These are phyloP conservation scores for Portunus trituberculatus DNA, from an alignment of 1,140 invertebrate genomes.

Conservation along the genomic window DNA sequence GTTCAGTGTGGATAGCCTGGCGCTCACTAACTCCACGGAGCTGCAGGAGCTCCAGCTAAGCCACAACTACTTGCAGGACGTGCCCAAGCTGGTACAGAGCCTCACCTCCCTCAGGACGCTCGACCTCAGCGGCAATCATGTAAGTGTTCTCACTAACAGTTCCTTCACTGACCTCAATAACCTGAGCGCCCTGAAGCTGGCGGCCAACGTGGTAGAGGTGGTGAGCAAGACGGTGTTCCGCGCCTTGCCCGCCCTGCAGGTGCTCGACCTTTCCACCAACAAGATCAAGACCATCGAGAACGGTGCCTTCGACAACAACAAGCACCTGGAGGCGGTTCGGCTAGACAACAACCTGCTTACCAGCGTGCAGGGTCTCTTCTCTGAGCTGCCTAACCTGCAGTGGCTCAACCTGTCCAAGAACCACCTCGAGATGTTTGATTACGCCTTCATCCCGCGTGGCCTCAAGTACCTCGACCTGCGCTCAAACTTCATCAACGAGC, in stretches of 20 bases:
- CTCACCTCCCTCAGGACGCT: constrained; percentile 91
- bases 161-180: constrained; percentile 90
- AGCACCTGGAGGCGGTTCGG: constrained; percentile 91
- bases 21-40: constrained; percentile 89
- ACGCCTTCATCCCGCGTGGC: constrained; percentile 92
- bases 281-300: constrained; percentile 92
- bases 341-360: constrained; percentile 93
- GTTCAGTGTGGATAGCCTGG: constrained; percentile 85
- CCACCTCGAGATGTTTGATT: constrained; percentile 93
- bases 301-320: constrained; percentile 91
- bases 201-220: constrained; percentile 93
- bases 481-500: constrained; percentile 84
- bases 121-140: constrained; percentile 94
- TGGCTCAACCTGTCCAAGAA: constrained; percentile 97
- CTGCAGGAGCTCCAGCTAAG: constrained; percentile 93
- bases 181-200: constrained; percentile 90
- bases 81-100: constrained; percentile 89
- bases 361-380: constrained; percentile 91
- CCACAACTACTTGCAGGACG: constrained; percentile 88
- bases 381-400: constrained; percentile 91
- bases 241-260: constrained; percentile 90
- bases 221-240: constrained; percentile 91
- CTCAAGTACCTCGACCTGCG: constrained; percentile 95
- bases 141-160: constrained; percentile 87
- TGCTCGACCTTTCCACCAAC: constrained; percentile 93